Evolutionary conservation across 2,797 vertebrate species (phyloP), one percentile per base, ranked within the genome.

Genomic region (Clarias laeviceps): DNA sequence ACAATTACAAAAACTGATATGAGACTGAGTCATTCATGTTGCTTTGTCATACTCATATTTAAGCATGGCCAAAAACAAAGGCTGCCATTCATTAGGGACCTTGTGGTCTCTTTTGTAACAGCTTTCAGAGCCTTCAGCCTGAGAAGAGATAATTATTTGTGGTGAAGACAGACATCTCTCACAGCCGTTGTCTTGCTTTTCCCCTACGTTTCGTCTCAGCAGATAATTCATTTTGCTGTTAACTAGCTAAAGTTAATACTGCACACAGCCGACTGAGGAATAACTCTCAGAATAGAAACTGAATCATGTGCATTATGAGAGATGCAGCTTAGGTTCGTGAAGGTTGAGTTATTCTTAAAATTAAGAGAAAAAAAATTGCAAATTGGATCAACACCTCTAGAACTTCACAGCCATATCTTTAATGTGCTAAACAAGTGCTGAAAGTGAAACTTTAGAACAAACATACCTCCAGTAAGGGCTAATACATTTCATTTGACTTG

Each of bases 1-100:
- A 83, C 83, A 80, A 90, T 88, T 86, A 87, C 74, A 82, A 87
- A 88, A 85, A 86, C 68, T 64, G 82, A 86, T 82, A 86, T 76
- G 56, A 88, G 82, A 86, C 82, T 73, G 86, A 88, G 80, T 86
- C 83, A 84, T 77, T 70, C 22, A n/a, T 82, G 82, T 70, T 84
- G 73, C 77, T 88, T 88, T 84, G 69, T 84, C 85, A 84, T 84
- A 83, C 76, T 84, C 82, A 72, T 87, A 72, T 87, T 84, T 69
- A 45, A 74, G 59, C 68, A 84, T 73, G 83, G 80, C 85, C 56
- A 74, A 88, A 83, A 86, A 89, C 87, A 90, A 82, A 84, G 82
- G 82, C 79, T 62, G 72, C 80, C 81, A 87, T 89, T 88, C 85
- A 89, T 87, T 87, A 80, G 45, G 72, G 80, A 83, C 84, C 37